Evolutionary conservation across 2,888 invertebrate species (phyloP).

Genomic region (Nemurella pictetii): DNA sequence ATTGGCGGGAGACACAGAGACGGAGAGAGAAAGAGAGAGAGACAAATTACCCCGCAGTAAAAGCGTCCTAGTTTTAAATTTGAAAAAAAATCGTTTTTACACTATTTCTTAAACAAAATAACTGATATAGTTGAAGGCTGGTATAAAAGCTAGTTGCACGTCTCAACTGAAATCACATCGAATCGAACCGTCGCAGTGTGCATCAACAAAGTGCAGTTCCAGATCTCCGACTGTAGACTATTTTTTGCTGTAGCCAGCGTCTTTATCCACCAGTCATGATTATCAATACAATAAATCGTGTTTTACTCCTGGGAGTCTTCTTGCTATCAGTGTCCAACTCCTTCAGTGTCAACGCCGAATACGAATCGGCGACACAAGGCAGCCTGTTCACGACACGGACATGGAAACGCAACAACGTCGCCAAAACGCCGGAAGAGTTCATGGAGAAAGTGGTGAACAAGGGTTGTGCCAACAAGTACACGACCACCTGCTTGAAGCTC

Average conservation of each 20-base stretch:
- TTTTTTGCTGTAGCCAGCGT: neutral
- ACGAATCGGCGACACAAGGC: conserved; percentile 7
- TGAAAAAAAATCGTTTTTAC: conserved; percentile 26
- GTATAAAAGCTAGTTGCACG: conserved; percentile 7
- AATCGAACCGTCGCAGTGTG: neutral
- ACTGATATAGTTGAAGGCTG: conserved; percentile 1
- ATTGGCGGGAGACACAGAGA: neutral
- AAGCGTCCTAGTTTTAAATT: conserved; percentile 17
- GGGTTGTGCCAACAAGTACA: conserved; percentile 59
- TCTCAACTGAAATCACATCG: neutral
- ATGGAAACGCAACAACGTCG: conserved; percentile 13
- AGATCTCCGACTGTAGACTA: neutral
- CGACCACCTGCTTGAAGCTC: conserved; percentile 75
- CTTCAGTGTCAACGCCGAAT: neutral
- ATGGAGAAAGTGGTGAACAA: conserved; percentile 36
- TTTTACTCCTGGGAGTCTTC: neutral
- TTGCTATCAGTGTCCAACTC: neutral
- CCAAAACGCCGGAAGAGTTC: conserved; percentile 32
- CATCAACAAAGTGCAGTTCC: neutral
- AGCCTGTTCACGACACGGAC: conserved; percentile 16
- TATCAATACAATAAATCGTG: neutral
- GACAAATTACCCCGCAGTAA: conserved; percentile 2
- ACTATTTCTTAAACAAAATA: conserved; percentile 6
- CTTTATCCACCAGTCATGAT: neutral
- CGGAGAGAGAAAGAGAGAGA: neutral